A percentile compares a stretch with the other conserved stretches of the same genome.
Evolutionary conservation across 1,140 invertebrate genomes (phyloP).

Genomic region (Ridgeia piscesae): DNA sequence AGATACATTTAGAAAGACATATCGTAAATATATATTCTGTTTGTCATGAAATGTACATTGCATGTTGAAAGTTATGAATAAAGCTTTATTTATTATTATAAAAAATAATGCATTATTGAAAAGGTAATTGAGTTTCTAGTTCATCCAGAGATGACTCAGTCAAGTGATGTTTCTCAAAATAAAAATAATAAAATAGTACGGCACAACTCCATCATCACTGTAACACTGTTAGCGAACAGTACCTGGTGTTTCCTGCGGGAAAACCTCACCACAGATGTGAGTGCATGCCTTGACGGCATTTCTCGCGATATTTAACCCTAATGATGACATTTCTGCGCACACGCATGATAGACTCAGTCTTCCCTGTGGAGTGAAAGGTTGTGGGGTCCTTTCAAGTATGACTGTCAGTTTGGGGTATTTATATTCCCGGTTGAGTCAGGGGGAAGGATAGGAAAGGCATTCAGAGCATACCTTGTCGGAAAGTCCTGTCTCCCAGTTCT

Average conservation of each 20-base stretch:
- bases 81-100: no score
- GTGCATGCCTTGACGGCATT: no score
- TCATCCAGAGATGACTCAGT: no score
- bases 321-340: background rate
- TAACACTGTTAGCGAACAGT: background rate
- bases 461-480: background rate
- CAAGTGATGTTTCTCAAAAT: background rate
- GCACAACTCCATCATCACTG: background rate
- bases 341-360: background rate
- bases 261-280: background rate
- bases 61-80: background rate
- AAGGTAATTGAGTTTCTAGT: no score
- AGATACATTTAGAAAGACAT: background rate
- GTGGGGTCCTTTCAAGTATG: background rate
- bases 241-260: background rate
- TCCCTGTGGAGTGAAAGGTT: background rate
- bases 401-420: background rate
- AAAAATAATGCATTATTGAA: no score
- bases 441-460: background rate
- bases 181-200: background rate
- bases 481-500: background rate
- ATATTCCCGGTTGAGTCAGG: background rate
- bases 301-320: background rate
- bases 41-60: background rate
- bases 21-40: background rate